Evolutionary conservation across 2,113 vertebrate species (phyloP).

Genomic region (Canis aureus): DNA sequence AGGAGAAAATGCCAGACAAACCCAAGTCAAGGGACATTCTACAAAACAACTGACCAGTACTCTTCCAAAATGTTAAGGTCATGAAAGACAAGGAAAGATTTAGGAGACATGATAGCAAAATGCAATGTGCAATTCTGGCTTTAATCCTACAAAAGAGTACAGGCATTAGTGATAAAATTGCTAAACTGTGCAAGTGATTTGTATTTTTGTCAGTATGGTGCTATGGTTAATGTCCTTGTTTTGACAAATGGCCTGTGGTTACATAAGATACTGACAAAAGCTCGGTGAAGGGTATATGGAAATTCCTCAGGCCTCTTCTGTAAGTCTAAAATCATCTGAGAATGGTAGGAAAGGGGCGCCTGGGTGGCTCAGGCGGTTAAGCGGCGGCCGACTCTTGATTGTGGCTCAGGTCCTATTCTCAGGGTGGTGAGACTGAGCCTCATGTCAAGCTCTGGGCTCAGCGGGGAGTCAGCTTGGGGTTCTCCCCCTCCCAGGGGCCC

Average conservation of each 20-base stretch:
- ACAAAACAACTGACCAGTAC: background rate
- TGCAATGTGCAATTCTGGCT: background rate
- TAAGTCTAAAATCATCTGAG: slow-evolving; percentile 35
- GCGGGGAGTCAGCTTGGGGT: no score
- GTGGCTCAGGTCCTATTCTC: no score
- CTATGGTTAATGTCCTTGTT: background rate
- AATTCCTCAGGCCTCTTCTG: background rate
- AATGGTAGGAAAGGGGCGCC: background rate
- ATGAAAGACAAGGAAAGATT: background rate
- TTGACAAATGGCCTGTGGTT: background rate
- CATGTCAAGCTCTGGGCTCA: no score
- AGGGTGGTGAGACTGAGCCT: no score
- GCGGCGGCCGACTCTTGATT: no score
- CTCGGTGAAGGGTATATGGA: background rate
- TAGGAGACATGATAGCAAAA: background rate
- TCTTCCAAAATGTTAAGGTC: background rate
- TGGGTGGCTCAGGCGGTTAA: no score
- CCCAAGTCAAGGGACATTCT: background rate
- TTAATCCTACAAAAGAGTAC: background rate
- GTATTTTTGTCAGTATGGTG: background rate
- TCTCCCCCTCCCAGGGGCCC: no score
- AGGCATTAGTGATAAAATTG: background rate
- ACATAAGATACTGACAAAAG: slow-evolving; percentile 33
- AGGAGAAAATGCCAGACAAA: background rate
- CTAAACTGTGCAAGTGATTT: background rate